Base-by-base conservation (phyloP, 2,888 invertebrate genomes). In the Plemyria rubiginata region DNA sequence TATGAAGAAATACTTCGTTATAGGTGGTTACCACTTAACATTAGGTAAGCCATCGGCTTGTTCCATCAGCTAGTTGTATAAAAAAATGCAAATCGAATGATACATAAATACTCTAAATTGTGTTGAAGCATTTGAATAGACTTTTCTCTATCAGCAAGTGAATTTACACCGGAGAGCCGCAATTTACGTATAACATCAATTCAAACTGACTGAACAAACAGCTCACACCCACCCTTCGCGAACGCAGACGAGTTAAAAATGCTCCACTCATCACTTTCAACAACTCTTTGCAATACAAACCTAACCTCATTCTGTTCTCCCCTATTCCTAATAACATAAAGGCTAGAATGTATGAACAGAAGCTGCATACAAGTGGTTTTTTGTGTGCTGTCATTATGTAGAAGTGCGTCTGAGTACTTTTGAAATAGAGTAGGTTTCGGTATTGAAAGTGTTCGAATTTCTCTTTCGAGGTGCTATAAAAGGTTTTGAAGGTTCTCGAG, bases 401-500 rank as follows among this genome's bases (percentile, higher is more conserved):
- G 60, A 66, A 82, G 81, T 77, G 73, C 57, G 82, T 81, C 78
- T 82, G 78, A 81, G 81, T 76, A 67, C 62, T 62, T 70, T 70
- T 65, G 71, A 70, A 72, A 70, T 60, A 61, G 58, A 41, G 57
- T 58, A 38, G 41, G 40, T 40, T 62, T 46, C 43, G 43, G 57
- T 68, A 62, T 68, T 60, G 62, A 65, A 66, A 66, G 66, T 49
- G 70, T 51, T 70, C 70, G 67, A 75, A 75, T 57, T 66, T 65
- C 71, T 74, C 54, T 38, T 52, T 54, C 45, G 45, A 57, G 67
- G 73, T 73, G 76, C 72, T 79, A 75, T 79, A 81, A 55, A 60
- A 52, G 48, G 55, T 59, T 60, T 64, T 56, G 48, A 76, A 74
- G 72, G 66, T 57, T 61, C 62, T 51, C 56, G 59, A 74, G 65